Evolutionary conservation across 2,113 vertebrate species (phyloP).

Genomic region (Pimephales promelas): DNA sequence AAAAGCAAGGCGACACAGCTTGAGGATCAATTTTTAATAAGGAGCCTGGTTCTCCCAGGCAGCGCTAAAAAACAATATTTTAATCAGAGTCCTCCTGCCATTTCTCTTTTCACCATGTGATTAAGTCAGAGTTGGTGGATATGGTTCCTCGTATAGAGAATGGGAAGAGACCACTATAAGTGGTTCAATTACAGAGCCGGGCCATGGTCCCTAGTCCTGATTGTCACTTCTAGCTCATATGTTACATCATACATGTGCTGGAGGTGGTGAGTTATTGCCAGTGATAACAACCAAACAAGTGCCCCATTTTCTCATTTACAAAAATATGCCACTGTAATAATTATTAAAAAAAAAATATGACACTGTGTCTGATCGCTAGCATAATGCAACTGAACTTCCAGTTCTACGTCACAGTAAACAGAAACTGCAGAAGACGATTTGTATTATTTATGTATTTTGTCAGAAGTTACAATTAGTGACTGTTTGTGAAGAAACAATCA

Average conservation of each 20-base stretch:
- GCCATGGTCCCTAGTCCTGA: not conserved
- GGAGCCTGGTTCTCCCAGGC: constrained; percentile 71
- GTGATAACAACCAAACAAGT: not conserved
- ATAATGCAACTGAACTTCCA: not conserved
- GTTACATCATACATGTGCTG: constrained; percentile 7
- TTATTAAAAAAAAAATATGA: not conserved
- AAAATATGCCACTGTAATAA: not conserved
- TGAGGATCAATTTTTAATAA: constrained; percentile 83
- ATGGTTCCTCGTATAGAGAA: not conserved
- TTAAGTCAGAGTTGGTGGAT: constrained; percentile 48
- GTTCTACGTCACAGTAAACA: not conserved
- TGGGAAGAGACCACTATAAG: not conserved
- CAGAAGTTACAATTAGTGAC: not conserved
- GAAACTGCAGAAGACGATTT: not conserved
- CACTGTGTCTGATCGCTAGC: not conserved
- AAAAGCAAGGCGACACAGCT: constrained; percentile 73
- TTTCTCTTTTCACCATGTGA: constrained; percentile 48
- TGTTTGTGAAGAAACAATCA: too few species aligned
- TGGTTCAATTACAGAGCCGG: not conserved
- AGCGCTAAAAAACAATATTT: constrained; percentile 70
- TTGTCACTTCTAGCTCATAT: not conserved
- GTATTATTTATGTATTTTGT: not conserved
- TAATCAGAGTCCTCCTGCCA: constrained; percentile 71
- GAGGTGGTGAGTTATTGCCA: not conserved
- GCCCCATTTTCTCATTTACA: not conserved